A percentile compares a stretch with the other conserved stretches of the same genome.
phyloP scores from a whole-genome alignment of 2,888 invertebrate species.

The Arenicola marina region DNA sequence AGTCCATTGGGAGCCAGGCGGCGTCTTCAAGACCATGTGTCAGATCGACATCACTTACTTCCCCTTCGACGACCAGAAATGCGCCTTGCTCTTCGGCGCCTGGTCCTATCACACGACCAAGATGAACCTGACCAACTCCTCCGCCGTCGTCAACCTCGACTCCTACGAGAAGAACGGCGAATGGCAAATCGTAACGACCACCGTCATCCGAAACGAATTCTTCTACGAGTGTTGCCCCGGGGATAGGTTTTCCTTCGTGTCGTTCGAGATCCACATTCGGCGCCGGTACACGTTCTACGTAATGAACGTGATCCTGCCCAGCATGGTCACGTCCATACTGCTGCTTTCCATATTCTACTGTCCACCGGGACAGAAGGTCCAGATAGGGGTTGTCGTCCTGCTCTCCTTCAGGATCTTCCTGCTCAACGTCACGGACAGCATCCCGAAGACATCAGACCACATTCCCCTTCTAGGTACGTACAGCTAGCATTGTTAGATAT shows the following conservation, averaged over 20 bases:
- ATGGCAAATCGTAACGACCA: constrained; percentile 23
- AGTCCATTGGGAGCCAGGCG: constrained; percentile 39
- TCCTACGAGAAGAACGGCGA: constrained; percentile 27
- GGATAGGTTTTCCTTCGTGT: constrained; percentile 34
- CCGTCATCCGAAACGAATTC: constrained; percentile 31
- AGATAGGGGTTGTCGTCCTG: constrained; percentile 31
- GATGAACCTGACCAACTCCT: constrained; percentile 31
- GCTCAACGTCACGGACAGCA: constrained; percentile 31
- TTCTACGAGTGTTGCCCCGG: constrained; percentile 34
- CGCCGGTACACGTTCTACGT: constrained; percentile 31
- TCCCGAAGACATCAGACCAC: constrained; percentile 32
- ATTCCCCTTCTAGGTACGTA: constrained; percentile 30
- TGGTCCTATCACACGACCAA: constrained; percentile 34
- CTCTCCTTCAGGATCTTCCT: constrained; percentile 31
- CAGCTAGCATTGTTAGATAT: no score
- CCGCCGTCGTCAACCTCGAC: constrained; percentile 23
- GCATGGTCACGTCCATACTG: constrained; percentile 29
- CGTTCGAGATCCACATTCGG: constrained; percentile 22
- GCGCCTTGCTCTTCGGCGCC: constrained; percentile 26
- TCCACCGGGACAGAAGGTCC: constrained; percentile 30
- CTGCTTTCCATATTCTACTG: constrained; percentile 31
- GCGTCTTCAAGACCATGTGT: constrained; percentile 37
- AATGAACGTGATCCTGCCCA: constrained; percentile 30
- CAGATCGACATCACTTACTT: constrained; percentile 40
- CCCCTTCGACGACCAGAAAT: constrained; percentile 36